Evolutionary conservation across 2,797 vertebrate genomes (phyloP).

Genomic region (Australoheros facetus): DNA sequence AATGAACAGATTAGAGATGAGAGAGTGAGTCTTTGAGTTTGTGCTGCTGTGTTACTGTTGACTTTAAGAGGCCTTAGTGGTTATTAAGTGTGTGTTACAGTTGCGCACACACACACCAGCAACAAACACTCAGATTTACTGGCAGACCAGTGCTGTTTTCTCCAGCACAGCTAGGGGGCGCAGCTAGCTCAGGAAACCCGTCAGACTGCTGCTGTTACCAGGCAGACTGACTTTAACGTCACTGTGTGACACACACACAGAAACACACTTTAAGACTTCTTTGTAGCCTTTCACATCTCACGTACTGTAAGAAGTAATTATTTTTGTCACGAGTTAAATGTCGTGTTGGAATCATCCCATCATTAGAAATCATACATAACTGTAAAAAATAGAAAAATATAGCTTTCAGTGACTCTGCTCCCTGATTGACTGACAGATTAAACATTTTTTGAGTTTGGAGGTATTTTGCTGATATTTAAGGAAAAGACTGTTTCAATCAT

Average conservation of each 20-base stretch:
- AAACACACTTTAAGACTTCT: not conserved
- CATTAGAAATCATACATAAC: not conserved
- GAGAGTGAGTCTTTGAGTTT: not conserved
- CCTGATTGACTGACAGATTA: not conserved
- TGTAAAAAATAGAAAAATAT: not conserved
- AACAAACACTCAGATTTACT: not conserved
- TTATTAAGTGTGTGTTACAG: not conserved
- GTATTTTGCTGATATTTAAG: not conserved
- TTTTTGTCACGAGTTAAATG: not conserved
- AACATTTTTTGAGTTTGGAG: too few relatives aligned
- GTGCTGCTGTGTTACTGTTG: not conserved
- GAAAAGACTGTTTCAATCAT: not conserved
- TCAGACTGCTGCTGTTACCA: conserved; percentile 44
- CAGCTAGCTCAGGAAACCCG: conserved; percentile 29
- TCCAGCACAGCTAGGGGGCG: conserved; percentile 55
- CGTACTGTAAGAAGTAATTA: not conserved
- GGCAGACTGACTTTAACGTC: conserved; percentile 48
- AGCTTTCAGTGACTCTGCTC: fast-evolving
- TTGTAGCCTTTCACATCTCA: fast-evolving
- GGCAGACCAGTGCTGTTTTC: not conserved
- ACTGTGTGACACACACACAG: not conserved
- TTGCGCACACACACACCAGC: not conserved
- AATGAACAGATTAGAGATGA: not conserved
- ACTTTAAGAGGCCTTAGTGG: not conserved
- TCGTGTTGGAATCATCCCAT: not conserved